Conservation (phyloP, 2,113 vertebrate genomes). For the Potamarius usumacintae region DNA sequence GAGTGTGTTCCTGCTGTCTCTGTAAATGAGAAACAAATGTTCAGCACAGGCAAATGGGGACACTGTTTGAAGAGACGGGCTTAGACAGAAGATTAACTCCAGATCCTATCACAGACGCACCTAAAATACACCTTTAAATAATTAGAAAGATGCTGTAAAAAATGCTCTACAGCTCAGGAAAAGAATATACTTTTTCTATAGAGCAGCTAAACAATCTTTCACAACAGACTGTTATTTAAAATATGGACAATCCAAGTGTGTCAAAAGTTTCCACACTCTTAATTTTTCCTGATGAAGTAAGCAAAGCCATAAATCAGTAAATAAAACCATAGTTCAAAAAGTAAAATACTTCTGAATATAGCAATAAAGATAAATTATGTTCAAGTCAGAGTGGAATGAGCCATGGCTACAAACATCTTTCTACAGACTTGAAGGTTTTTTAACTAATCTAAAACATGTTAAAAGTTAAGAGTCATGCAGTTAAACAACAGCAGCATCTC, state of each 20-base stretch:
- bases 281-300: neutral
- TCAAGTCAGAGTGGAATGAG: neutral
- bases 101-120: neutral
- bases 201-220: neutral
- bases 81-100: neutral
- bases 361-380: neutral
- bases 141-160: neutral
- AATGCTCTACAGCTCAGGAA: neutral
- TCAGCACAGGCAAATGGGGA: neutral
- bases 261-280: neutral
- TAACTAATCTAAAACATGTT: neutral
- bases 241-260: neutral
- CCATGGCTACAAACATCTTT: neutral
- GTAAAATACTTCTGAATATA: neutral
- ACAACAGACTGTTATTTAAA: neutral
- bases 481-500: neutral
- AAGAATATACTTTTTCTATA: neutral
- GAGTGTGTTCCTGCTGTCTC: neutral
- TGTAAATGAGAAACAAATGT: conserved; percentile 19
- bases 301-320: too few relatives aligned
- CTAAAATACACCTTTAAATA: neutral
- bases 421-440: neutral
- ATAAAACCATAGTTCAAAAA: neutral
- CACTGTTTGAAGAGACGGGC: neutral
- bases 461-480: neutral